Base-by-base conservation (phyloP, 2,797 vertebrate species). In the Tarsius wallacei region DNA sequence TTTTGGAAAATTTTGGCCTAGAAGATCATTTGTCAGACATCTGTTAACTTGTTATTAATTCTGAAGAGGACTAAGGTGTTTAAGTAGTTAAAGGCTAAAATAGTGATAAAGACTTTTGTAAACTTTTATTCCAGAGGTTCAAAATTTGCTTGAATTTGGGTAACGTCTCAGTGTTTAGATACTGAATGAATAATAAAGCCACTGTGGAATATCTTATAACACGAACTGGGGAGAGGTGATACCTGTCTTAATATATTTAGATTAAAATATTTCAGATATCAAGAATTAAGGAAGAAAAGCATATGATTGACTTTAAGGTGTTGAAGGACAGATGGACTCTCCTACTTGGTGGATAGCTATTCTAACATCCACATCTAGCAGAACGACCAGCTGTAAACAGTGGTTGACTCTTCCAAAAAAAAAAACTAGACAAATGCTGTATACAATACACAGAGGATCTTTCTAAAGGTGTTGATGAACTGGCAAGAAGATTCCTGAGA, bases 111-210 rank as follows among this genome's bases (percentile, higher is more conserved):
- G 57, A 11, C 33, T 90, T 84, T 51, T 59, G 42, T 63, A 87
- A 89, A 16, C 63, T 8, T 97, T 93, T 88, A 82, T 96, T 85
- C 55, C 28, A 64, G 63, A 78, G 59, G 3, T 95, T 94, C 53
- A 96, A 91, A 83, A n/a, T 53, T 86, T 90, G 31, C 74, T 94
- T 97, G 78, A 93, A 78, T 83, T 88, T 91, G 63, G 47, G 70
- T 15, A 93, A 55, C 9, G 76, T 87, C 28, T 42, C 94, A 81
- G 19, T 64, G 13, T 83, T 91, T 68, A 76, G 33, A 64, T 59
- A 59, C 14, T 86, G 16, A 91, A 61, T 87, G 28, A 93, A 88
- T 92, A 93, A 81, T 78, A 84, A 89, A 97, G n/a, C 17, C 89
- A 85, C 36, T 6, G 4, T 68, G 42, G 74, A 55, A 28, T 84